A percentile compares a stretch with the other conserved stretches of the same genome.
These are phyloP conservation scores for Geotrupes spiniger DNA, from an alignment of 2,888 invertebrate species.

Conservation along the genomic window DNA sequence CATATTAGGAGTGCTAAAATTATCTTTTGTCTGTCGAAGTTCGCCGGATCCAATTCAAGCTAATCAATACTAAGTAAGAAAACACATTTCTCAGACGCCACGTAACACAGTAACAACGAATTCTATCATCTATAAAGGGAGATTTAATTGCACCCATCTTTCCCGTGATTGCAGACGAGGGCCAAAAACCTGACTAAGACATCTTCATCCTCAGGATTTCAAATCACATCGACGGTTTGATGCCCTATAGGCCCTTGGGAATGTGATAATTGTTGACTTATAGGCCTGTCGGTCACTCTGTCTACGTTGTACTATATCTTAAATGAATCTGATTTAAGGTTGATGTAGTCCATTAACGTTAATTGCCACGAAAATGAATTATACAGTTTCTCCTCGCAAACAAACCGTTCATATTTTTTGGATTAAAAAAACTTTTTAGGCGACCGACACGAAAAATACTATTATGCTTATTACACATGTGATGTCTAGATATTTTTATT, in stretches of 20 bases:
- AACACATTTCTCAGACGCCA: conserved; percentile 9
- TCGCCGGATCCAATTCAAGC: conserved; percentile 13
- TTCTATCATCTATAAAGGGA: conserved; percentile 48
- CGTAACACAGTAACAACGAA: conserved; percentile 40
- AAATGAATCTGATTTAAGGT: conserved; percentile 21
- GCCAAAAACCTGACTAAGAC: conserved; percentile 43
- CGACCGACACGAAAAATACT: no score
- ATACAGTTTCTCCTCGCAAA: no score
- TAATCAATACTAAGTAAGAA: conserved; percentile 18
- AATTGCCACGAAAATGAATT: conserved; percentile 10
- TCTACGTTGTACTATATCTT: conserved; percentile 30
- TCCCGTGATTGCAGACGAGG: conserved; percentile 44
- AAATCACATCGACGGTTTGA: conserved; percentile 18
- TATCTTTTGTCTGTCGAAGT: no score
- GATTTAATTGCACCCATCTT: conserved; percentile 47
- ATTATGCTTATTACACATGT: no score
- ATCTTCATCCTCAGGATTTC: conserved; percentile 33
- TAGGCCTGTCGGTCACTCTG: conserved; percentile 45
- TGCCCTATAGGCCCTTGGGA: conserved; percentile 32
- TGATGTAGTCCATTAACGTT: conserved; percentile 18
- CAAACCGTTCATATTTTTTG: no score
- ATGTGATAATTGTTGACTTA: conserved; percentile 49
- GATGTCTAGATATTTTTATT: no score
- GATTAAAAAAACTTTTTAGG: no score
- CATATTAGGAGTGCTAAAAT: no score